Evolutionary conservation across 2,113 vertebrate genomes (phyloP).

Genomic region (Macrotis lagotis): DNA sequence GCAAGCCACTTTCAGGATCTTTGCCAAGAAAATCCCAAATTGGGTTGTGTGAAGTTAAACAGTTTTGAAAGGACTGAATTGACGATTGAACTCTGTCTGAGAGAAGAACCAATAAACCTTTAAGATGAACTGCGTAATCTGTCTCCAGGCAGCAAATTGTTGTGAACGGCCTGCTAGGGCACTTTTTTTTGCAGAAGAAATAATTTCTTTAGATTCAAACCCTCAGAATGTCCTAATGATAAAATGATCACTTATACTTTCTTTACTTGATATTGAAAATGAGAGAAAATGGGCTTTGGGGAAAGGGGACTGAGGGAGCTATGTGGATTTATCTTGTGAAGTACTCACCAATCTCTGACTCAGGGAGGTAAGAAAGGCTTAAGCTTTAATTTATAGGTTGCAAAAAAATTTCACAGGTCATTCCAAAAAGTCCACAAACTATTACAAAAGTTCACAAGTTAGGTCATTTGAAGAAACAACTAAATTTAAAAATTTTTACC

Average conservation of each 20-base stretch:
- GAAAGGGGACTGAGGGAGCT: too few relatives aligned
- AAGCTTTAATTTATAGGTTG: too few relatives aligned
- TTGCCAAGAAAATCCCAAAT: not conserved
- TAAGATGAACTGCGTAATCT: not conserved
- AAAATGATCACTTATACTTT: not conserved
- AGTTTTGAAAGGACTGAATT: not conserved
- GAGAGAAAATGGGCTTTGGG: too few relatives aligned
- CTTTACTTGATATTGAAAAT: not conserved
- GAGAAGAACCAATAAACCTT: not conserved
- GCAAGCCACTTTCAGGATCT: not conserved
- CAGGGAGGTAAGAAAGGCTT: too few relatives aligned
- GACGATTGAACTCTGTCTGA: not conserved
- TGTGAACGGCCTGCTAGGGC: not conserved
- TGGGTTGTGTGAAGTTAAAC: not conserved
- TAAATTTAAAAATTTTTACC: too few relatives aligned
- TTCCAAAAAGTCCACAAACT: too few relatives aligned
- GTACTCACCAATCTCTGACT: too few relatives aligned
- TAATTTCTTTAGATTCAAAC: not conserved
- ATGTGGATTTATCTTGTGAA: too few relatives aligned
- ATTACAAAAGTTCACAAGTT: too few relatives aligned
- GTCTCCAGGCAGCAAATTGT: not conserved
- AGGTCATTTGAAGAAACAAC: too few relatives aligned
- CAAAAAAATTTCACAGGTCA: too few relatives aligned
- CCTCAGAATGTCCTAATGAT: not conserved
- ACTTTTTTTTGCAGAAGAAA: not conserved